phyloP scores from a whole-genome alignment of 1,140 invertebrate species.

The Hormaphis cornu region DNA sequence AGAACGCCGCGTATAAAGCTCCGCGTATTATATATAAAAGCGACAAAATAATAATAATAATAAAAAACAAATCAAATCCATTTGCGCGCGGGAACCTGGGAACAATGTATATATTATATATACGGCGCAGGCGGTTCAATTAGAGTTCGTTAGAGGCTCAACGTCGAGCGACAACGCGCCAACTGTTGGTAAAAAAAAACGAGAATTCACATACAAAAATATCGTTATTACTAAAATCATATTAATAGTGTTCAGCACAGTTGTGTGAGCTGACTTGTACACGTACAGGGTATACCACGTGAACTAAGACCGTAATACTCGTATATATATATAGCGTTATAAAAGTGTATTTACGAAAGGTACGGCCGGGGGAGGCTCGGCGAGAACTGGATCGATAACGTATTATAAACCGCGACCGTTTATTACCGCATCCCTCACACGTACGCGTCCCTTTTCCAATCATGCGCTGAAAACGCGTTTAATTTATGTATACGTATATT shows the following conservation, averaged over 20 bases:
- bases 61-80: constrained; percentile 24
- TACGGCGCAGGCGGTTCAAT: constrained; percentile 17
- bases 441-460: constrained; percentile 9
- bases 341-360: background rate
- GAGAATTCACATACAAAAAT: background rate
- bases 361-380: no score
- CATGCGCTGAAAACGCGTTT: background rate
- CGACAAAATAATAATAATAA: constrained; percentile 22
- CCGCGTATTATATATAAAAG: background rate
- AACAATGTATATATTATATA: no score
- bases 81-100: constrained; percentile 15
- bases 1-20: background rate
- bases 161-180: background rate
- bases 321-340: no score
- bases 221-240: background rate
- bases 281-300: no score
- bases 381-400: constrained; percentile 1
- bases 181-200: background rate
- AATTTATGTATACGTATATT: background rate
- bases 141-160: constrained; percentile 23
- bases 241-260: no score
- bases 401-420: background rate
- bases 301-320: no score
- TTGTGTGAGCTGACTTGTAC: no score
- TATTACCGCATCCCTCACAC: background rate